A percentile compares a stretch with the other conserved stretches of the same genome.
These are phyloP conservation scores for Montifringilla adamsi DNA, from an alignment of 2,113 vertebrate species.

Conservation along the genomic window DNA sequence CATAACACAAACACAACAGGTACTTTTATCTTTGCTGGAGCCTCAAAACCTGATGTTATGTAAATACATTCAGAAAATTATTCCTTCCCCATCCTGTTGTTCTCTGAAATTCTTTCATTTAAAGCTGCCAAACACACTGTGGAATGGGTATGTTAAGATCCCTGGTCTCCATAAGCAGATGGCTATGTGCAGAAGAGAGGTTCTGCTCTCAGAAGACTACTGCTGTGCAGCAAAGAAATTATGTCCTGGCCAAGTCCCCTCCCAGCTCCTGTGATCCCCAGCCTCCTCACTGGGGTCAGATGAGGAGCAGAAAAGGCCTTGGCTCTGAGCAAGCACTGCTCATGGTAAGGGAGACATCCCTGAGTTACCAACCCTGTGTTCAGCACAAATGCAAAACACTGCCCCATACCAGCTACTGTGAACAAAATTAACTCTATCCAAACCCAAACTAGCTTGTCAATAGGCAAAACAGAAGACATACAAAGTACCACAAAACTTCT, in stretches of 20 bases:
- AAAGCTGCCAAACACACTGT: background rate
- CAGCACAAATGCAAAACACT: background rate
- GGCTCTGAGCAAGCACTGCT: background rate
- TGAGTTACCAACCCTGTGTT: background rate
- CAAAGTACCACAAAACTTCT: background rate
- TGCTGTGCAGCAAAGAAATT: background rate
- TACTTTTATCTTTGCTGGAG: background rate
- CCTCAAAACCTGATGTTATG: background rate
- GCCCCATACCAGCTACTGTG: background rate
- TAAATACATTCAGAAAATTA: background rate
- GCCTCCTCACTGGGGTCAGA: background rate
- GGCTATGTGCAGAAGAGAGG: background rate
- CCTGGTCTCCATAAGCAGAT: background rate
- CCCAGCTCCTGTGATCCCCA: background rate
- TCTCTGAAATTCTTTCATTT: background rate
- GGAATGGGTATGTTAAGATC: background rate
- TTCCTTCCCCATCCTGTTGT: background rate
- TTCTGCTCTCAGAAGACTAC: background rate
- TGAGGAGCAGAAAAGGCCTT: background rate
- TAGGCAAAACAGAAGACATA: background rate
- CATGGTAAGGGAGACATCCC: background rate
- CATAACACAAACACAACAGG: background rate
- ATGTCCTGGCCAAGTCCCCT: fast-evolving
- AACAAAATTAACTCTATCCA: background rate
- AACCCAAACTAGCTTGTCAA: background rate